A percentile compares a stretch with the other conserved stretches of the same genome.
Conservation (phyloP, 2,888 invertebrate genomes). For the Chouioia cunea region DNA sequence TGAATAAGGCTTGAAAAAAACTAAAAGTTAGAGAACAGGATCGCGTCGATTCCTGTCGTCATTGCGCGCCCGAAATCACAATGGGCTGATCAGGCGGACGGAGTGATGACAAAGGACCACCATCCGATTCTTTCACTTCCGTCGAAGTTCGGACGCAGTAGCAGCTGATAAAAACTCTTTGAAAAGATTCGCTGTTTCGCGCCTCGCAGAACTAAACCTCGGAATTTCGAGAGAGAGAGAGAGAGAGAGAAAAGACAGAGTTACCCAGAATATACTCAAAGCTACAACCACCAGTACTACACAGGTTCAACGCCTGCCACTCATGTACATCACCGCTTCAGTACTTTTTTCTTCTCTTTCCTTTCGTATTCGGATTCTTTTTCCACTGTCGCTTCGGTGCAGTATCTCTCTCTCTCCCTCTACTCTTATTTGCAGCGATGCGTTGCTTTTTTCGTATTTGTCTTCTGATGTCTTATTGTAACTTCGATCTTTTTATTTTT, state of each 20-base stretch:
- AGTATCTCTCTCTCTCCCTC: too few species aligned
- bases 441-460: neutral
- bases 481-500: conserved; percentile 2
- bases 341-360: too few species aligned
- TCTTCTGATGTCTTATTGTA: neutral
- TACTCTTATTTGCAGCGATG: too few species aligned
- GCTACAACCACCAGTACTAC: conserved; percentile 6
- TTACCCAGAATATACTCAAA: conserved; percentile 16
- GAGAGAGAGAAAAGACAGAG: too few species aligned
- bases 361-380: too few species aligned
- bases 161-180: conserved; percentile 51
- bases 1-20: neutral
- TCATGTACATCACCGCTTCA: neutral
- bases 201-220: conserved; percentile 31
- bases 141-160: conserved; percentile 6
- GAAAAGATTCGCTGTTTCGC: conserved; percentile 49
- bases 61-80: conserved; percentile 44
- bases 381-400: neutral
- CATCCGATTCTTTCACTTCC: conserved; percentile 35
- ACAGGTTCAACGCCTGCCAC: neutral
- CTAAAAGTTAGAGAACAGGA: conserved; percentile 4
- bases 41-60: conserved; percentile 22
- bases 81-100: conserved; percentile 52
- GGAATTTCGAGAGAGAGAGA: conserved; percentile 36
- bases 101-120: conserved; percentile 28